A percentile compares a stretch with the other conserved stretches of the same genome.
phyloP scores from a whole-genome alignment of 2,797 vertebrate species.

The Tachyglossus aculeatus region DNA sequence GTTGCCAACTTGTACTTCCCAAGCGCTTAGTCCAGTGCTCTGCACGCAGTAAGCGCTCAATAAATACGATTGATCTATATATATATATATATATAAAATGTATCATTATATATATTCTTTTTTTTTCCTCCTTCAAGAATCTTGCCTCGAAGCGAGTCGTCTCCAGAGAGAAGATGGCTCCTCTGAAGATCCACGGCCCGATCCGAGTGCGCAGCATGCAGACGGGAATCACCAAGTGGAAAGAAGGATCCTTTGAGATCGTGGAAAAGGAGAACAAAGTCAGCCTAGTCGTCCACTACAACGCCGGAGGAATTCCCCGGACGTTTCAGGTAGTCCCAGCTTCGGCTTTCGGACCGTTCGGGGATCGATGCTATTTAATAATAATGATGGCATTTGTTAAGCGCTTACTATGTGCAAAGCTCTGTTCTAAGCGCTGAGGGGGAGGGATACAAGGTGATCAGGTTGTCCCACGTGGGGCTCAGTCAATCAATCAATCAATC shows the following conservation, averaged over 20 bases:
- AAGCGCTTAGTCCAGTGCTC: too few species aligned
- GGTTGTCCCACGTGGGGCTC: too few species aligned
- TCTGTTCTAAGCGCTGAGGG: too few species aligned
- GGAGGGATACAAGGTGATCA: too few species aligned
- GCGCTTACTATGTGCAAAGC: too few species aligned
- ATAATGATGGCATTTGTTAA: too few species aligned
- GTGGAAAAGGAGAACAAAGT: slow-evolving; percentile 95
- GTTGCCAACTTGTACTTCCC: too few species aligned
- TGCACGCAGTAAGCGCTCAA: too few species aligned
- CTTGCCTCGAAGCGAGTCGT: slow-evolving; percentile 46
- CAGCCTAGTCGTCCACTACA: slow-evolving; percentile 88
- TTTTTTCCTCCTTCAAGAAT: slow-evolving; percentile 46
- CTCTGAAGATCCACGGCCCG: slow-evolving; percentile 87
- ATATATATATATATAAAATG: too few species aligned
- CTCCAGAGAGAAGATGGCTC: slow-evolving; percentile 69
- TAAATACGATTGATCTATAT: too few species aligned
- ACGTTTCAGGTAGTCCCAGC: slow-evolving; percentile 85
- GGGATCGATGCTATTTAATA: slow-evolving; percentile 29
- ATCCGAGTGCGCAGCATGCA: slow-evolving; percentile 89
- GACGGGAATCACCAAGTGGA: slow-evolving; percentile 92
- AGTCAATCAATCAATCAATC: too few species aligned
- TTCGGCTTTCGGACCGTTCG: slow-evolving; percentile 43
- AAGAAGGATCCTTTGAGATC: slow-evolving; percentile 94
- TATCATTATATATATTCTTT: too few species aligned
- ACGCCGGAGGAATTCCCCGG: slow-evolving; percentile 84